Evolutionary conservation across 2,888 invertebrate genomes (phyloP).

Genomic region (Pteria penguin): DNA sequence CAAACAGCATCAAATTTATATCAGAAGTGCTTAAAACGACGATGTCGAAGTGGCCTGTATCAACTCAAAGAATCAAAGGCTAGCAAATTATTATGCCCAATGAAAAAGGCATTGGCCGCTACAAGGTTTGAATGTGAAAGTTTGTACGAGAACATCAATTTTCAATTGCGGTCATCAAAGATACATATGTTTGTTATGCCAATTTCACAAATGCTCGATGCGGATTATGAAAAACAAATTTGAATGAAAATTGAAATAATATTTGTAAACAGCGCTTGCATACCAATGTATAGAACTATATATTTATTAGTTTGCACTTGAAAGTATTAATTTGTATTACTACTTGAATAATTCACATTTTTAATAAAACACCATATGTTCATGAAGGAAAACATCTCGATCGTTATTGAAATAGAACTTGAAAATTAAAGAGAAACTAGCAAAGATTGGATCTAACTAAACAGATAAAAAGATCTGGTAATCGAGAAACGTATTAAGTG

Average conservation of each 20-base stretch:
- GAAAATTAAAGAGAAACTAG: too few relatives aligned
- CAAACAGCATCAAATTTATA: neutral
- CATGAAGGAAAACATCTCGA: too few relatives aligned
- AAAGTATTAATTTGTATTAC: too few relatives aligned
- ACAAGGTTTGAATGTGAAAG: neutral
- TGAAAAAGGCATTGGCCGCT: neutral
- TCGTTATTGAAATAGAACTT: too few relatives aligned
- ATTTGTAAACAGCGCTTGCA: neutral
- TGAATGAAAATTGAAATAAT: neutral
- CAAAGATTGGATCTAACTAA: too few relatives aligned
- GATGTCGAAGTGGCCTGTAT: neutral
- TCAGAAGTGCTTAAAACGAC: neutral
- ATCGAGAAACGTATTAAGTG: too few relatives aligned
- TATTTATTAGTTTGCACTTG: too few relatives aligned
- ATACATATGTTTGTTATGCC: neutral
- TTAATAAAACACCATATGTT: too few relatives aligned
- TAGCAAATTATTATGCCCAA: neutral
- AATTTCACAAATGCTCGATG: slow-evolving; percentile 1
- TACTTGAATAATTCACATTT: too few relatives aligned
- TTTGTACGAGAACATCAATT: neutral
- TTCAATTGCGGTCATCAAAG: neutral
- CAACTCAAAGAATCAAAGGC: neutral
- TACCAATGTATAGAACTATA: too few relatives aligned
- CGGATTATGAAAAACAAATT: neutral
- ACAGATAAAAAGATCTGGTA: too few relatives aligned